Evolutionary conservation across 2,113 vertebrate genomes (phyloP).

Genomic region (Balaeniceps rex): DNA sequence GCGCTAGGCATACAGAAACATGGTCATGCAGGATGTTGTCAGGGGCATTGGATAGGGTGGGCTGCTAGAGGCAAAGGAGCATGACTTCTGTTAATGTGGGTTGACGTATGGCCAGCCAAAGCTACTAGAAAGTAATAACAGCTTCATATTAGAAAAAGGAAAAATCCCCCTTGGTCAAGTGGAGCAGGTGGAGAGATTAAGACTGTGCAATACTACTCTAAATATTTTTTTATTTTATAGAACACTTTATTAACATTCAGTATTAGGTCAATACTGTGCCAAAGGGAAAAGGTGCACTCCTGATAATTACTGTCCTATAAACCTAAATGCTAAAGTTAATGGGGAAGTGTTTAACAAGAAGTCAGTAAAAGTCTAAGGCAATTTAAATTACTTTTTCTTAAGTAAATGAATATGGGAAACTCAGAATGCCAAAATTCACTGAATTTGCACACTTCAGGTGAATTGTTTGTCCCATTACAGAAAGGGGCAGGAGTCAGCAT

Average conservation of each 20-base stretch:
- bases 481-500: neutral
- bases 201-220: neutral
- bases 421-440: neutral
- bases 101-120: neutral
- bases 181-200: neutral
- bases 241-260: neutral
- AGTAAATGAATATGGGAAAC: neutral
- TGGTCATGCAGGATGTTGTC: neutral
- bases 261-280: conserved; percentile 32
- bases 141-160: neutral
- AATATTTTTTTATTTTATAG: neutral
- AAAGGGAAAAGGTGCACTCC: neutral
- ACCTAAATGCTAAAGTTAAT: conserved; percentile 35
- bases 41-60: neutral
- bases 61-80: neutral
- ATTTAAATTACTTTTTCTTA: neutral
- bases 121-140: neutral
- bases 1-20: accelerated
- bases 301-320: conserved; percentile 46
- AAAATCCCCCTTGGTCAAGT: neutral
- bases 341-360: neutral
- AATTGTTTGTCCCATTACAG: neutral
- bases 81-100: neutral
- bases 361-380: neutral
- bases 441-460: neutral